Evolutionary conservation across 2,888 invertebrate genomes (phyloP).

Genomic region (Leptopilina drosophilae): DNA sequence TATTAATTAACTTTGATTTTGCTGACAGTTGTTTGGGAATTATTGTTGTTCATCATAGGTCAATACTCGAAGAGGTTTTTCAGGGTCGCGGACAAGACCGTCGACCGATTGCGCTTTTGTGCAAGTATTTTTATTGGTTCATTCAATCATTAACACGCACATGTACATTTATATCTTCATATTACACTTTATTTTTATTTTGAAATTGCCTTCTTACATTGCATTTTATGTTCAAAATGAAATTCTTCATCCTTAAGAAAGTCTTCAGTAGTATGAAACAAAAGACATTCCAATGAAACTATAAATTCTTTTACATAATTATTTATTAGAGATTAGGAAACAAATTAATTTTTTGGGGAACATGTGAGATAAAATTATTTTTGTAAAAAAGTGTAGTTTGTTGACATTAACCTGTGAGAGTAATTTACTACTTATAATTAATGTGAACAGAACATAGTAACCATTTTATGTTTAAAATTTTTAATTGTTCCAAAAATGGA

Average conservation of each 20-base stretch:
- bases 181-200: neutral
- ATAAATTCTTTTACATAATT: neutral
- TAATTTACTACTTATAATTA: too few species aligned
- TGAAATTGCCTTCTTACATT: neutral
- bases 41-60: slow-evolving; percentile 34
- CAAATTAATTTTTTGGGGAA: too few species aligned
- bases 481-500: too few species aligned
- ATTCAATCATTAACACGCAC: slow-evolving; percentile 17
- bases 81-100: slow-evolving; percentile 30
- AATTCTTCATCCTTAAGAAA: neutral
- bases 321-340: too few species aligned
- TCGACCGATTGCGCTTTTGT: slow-evolving; percentile 36
- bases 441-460: too few species aligned
- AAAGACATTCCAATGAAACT: neutral
- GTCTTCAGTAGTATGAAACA: neutral
- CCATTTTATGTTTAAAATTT: too few species aligned
- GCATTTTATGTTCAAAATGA: neutral
- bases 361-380: too few species aligned
- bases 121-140: slow-evolving; percentile 33
- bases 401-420: too few species aligned
- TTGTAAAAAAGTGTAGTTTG: too few species aligned
- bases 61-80: slow-evolving; percentile 38
- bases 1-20: neutral
- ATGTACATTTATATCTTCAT: neutral
- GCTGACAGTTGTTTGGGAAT: slow-evolving; percentile 49